Base-by-base conservation (phyloP, 2,113 vertebrate species). In the Peromyscus californicus region DNA sequence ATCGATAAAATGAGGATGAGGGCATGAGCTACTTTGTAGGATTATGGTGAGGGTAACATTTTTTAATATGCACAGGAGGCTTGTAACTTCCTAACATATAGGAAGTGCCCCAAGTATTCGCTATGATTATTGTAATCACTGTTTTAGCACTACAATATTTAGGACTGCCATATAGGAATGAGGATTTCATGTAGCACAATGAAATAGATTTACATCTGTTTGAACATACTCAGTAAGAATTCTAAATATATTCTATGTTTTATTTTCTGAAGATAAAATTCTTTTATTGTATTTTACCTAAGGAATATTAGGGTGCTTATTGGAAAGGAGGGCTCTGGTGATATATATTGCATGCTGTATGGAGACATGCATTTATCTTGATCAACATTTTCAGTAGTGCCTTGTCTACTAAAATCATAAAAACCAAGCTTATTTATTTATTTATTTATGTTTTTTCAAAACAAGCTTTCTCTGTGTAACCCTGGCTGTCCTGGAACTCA, bases 171-270 rank as follows among this genome's bases (percentile, higher is more conserved):
- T 84, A 42, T 61, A 96, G 36, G 92, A 82, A 57, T 80, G 48
- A 89, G 80, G 26, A 31, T 51, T 93, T 39, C 51, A 51, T 51
- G 33, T 85, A 59, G 51, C 45, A 48, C 33, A 26, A 24, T 90
- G 48, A 83, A 83, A 51, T 51, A 61, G 36, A 61, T 87, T 90
- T 96, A 94, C 3, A 87, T 89, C 59, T 76, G 42, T 82, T 83
- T 89, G 82, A 93, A 96, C 39, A 94, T 76, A 12, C 22, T 84
- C 13, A 84, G 57, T 96, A 93, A 90, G 76, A 95, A 88, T 91
- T 97, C 33, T 83, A 89, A 92, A 85, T 93, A 74, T 78, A 87
- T 82, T 90, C 63, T 95, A 63, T 76, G 48, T 72, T 72, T 94
- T 12, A 89, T 82, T 96, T 84, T 93, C 67, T 94, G 26, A 87